Base-by-base conservation (phyloP, 1,140 invertebrate species). In the Tetragonula clypearis region DNA sequence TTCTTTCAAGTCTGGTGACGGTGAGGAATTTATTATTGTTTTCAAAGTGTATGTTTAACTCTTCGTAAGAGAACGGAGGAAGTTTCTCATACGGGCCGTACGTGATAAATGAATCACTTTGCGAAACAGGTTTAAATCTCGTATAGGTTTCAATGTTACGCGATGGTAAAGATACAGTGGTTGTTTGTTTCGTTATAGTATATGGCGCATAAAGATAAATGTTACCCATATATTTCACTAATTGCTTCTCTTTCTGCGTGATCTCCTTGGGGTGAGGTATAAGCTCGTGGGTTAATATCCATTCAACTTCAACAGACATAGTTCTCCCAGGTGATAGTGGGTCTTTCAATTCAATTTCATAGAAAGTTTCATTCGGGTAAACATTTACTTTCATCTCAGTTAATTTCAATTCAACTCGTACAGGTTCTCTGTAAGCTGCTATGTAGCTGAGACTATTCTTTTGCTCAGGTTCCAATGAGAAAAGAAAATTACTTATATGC, bases 21-120 rank as follows among this genome's bases (percentile, higher is more conserved):
- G 98, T 98, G 69, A 99, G 94, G 94, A 99, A 99, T 72, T 99
- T 99, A 72, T 97, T 96, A 93, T 99, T 99, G 94, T 99, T 99
- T 94, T 99, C 99, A 94, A 97, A 99, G 94, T 99, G 99, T 75
- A 99, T 95, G 49, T 93, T 95, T 85, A 99, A 92, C 91, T 97
- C 96, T 87, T 97, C 96, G 12, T 95, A 91, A 26, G 95, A 92
- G 55, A 96, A 96, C 4, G 97, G 95, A 84, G 94, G 91, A 81
- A 97, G 95, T 87, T 98, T 97, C 77, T 98, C 96, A 93, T 98
- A 99, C 1, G 98, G 97, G 56, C 99, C 99, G 95, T 99, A 99
- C 0, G 95, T 96, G 35, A 99, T 96, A 26, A 96, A 96, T 74
- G 96, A 97, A 86, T 99, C 98, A 35, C 96, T 96, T 86, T 98